Base-by-base conservation (phyloP, 1,140 invertebrate species). In the Schlechtendalia chinensis region DNA sequence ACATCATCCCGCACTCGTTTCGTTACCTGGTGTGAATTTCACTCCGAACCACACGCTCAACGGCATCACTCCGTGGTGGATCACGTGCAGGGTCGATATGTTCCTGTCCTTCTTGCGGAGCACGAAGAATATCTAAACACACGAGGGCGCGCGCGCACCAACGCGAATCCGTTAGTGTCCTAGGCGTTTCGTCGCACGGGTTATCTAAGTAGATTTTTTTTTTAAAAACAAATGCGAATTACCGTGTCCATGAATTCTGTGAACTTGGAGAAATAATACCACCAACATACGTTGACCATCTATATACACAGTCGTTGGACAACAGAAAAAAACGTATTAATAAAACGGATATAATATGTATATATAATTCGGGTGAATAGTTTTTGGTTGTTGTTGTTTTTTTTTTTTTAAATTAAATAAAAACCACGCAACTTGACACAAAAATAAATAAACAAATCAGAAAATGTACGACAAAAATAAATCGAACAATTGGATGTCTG, bases 61-160 rank as follows among this genome's bases (percentile, higher is more conserved):
- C 1, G 95, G 95, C 95, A 97, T 96, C 77, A 93, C 89, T 54
- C 94, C 94, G 84, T 97, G 95, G 86, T 97, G 95, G 83, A 96
- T 95, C 12, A 97, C 94, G 85, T 97, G 95, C 14, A 97, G 88
- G 0, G 91, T 93, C 1, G 92, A 91, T 19, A 96, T 90, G 83
- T 97, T 94, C 83, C 92, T 88, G 83, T 92, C 91, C 84, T 96
- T 96, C 85, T 95, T 95, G 72, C 93, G 88, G 82, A 95, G 86
- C 32, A 95, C 90, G 84, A 95, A 95, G 87, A 95, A 95, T 83
- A 95, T 86, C 89, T 91, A 84, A 81, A 90, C 86, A 87, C 83
- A 84, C 85, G 85, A 45, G n/a, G n/a, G 32, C 32, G 32, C 32
- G 32, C 32, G 8, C 32, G 8, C 32, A 39, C 32, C 3, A 39